phyloP scores from a whole-genome alignment of 1,140 invertebrate genomes.

The Steinernema khuongi region DNA sequence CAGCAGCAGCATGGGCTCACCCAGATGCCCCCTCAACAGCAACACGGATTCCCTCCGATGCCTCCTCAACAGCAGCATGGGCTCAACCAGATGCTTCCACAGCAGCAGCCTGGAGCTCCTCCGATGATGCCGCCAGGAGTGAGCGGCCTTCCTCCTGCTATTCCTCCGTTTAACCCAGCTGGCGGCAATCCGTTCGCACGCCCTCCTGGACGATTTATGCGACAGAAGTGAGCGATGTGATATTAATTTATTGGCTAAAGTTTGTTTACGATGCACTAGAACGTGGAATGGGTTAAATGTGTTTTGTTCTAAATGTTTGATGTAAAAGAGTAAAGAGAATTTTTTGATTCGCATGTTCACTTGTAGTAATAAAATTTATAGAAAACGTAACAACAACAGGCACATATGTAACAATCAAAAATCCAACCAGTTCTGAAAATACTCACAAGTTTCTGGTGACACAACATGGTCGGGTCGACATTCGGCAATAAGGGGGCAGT shows the following conservation, averaged over 20 bases:
- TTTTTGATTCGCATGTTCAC: neutral
- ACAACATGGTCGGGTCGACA: slow-evolving; percentile 34
- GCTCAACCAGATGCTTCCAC: too few species aligned
- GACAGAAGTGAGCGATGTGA: too few species aligned
- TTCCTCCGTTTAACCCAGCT: neutral
- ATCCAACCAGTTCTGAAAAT: slow-evolving; percentile 5
- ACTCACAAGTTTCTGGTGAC: slow-evolving; percentile 32
- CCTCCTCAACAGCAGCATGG: neutral
- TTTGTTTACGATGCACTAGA: too few species aligned
- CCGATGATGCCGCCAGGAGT: too few species aligned
- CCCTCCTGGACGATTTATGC: neutral
- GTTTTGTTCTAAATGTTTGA: too few species aligned
- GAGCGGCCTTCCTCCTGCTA: too few species aligned
- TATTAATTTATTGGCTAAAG: neutral
- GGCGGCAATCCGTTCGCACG: neutral
- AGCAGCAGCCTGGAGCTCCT: neutral
- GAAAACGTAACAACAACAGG: neutral
- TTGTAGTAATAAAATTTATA: neutral
- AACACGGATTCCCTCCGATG: neutral
- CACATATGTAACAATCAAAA: neutral
- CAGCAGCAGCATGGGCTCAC: neutral
- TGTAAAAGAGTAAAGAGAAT: neutral
- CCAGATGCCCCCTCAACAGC: neutral
- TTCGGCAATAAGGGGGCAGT: slow-evolving; percentile 35
- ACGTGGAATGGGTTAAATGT: too few species aligned